These are phyloP conservation scores for Drosophila eohydei DNA, from an alignment of 2,888 invertebrate genomes.

Conservation along the genomic window DNA sequence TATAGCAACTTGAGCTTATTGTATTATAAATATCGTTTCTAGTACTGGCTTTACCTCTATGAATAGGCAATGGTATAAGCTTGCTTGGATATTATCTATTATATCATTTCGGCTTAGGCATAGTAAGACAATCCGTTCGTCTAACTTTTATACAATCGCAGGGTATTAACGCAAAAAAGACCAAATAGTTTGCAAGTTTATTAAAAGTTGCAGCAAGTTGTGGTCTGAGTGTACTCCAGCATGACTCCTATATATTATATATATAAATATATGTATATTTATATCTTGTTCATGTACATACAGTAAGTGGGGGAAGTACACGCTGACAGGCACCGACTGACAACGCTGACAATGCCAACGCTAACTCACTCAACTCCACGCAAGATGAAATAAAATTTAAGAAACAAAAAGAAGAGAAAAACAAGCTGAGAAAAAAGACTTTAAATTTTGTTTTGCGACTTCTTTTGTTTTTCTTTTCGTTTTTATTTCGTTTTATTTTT, in stretches of 20 bases:
- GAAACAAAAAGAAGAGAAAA: neutral
- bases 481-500: constrained; percentile 14
- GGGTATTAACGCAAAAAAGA: constrained; percentile 19
- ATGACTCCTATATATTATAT: constrained; percentile 17
- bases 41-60: no score
- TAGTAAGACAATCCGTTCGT: no score
- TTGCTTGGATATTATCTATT: no score
- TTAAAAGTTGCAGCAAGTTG: constrained; percentile 70
- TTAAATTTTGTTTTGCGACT: constrained; percentile 48
- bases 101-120: no score
- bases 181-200: constrained; percentile 67
- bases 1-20: no score
- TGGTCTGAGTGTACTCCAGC: constrained; percentile 46
- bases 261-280: constrained; percentile 3
- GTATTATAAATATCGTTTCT: no score
- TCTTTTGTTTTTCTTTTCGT: constrained; percentile 34
- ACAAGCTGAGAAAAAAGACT: constrained; percentile 45
- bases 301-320: constrained; percentile 52
- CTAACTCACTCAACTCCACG: constrained; percentile 75
- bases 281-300: constrained; percentile 2
- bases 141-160: neutral
- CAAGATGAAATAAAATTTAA: constrained; percentile 59
- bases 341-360: constrained; percentile 79
- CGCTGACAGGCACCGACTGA: constrained; percentile 74
- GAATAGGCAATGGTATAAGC: no score